Evolutionary conservation across 1,140 invertebrate genomes (phyloP), one percentile per base, ranked within the genome.

Genomic region (Propsilocerus akamusi): DNA sequence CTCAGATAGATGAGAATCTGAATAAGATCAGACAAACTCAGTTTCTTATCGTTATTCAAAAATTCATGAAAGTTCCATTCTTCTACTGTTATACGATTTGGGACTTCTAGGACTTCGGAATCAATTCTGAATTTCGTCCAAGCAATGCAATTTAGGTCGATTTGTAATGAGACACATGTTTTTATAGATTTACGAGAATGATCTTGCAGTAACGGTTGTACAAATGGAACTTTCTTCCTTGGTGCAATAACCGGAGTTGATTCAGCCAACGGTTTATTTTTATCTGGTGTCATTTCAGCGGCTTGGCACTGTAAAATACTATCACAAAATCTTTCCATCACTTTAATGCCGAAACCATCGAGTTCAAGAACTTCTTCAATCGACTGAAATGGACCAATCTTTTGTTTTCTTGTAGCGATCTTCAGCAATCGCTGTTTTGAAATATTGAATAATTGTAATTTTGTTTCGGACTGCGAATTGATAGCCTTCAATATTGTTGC

Each of bases 311-410:
- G 12, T 49, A 24, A 41, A 5, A 64, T 24, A 51, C 60, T 64
- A 14, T 55, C 53, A 28, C 56, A 62, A 37, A 64, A 60, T 47
- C 62, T 64, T 2, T 50, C 55, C 0, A 52, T 53, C 2, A 57
- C 53, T 20, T 60, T 64, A 1, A 60, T n/a, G 0, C 60, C 56
- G 41, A 64, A 62, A 5, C 60, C 62, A 14, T 64, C 62, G 3
- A 64, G 52, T 30, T 55, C 47, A 0, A 64, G 52, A 28, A 64
- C 59, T 22, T 64, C 60, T 4, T 47, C 51, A 0, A 58, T 25
- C 7, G 53, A 51, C 5, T 53, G 46, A 22, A 62, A 8, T 8
- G 55, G 54, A 8, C 62, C 62, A 51, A 62, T 55, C 1, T 56
- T 54, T 0, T 30, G 26, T 26, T 55, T 60, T 60, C 60, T 63